These are phyloP conservation scores for Malachius bipustulatus DNA, from an alignment of 2,888 invertebrate genomes.

Conservation along the genomic window DNA sequence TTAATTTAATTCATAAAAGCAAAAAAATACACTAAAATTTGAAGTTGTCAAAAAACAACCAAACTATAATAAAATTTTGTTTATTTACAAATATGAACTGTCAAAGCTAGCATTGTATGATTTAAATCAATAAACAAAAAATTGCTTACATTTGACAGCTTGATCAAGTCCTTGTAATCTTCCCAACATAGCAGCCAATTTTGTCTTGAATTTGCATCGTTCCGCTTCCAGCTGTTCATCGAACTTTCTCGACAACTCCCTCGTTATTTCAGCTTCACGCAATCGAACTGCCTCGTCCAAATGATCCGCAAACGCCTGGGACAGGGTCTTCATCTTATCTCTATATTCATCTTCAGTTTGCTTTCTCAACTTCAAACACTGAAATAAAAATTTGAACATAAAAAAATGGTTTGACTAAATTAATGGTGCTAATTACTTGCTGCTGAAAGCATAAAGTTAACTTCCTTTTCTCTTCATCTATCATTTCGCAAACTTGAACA, in stretches of 20 bases:
- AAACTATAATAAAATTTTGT: too few relatives aligned
- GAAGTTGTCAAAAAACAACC: too few relatives aligned
- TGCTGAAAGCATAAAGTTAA: slow-evolving; percentile 59
- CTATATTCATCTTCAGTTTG: slow-evolving; percentile 62
- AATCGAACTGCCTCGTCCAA: slow-evolving; percentile 54
- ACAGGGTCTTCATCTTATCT: slow-evolving; percentile 69
- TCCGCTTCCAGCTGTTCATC: slow-evolving; percentile 59
- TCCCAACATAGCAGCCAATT: slow-evolving; percentile 61
- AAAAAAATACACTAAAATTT: too few relatives aligned
- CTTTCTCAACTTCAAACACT: slow-evolving; percentile 53
- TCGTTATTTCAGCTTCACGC: slow-evolving; percentile 41
- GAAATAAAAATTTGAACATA: slow-evolving; percentile 23
- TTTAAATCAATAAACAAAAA: slow-evolving; percentile 2
- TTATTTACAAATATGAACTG: too few relatives aligned
- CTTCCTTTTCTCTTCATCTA: slow-evolving; percentile 55
- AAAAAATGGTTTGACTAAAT: slow-evolving; percentile 2
- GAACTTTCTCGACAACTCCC: slow-evolving; percentile 42
- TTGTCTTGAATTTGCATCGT: slow-evolving; percentile 52
- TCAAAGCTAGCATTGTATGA: too few relatives aligned
- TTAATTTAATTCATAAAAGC: too few relatives aligned
- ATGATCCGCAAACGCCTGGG: slow-evolving; percentile 76
- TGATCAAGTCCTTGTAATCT: slow-evolving; percentile 65
- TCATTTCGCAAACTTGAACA: slow-evolving; percentile 55
- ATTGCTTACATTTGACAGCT: slow-evolving; percentile 54
- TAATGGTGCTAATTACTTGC: slow-evolving; percentile 43